Conservation (phyloP, 1,140 invertebrate genomes). For the Aradophagus sp. region DNA sequence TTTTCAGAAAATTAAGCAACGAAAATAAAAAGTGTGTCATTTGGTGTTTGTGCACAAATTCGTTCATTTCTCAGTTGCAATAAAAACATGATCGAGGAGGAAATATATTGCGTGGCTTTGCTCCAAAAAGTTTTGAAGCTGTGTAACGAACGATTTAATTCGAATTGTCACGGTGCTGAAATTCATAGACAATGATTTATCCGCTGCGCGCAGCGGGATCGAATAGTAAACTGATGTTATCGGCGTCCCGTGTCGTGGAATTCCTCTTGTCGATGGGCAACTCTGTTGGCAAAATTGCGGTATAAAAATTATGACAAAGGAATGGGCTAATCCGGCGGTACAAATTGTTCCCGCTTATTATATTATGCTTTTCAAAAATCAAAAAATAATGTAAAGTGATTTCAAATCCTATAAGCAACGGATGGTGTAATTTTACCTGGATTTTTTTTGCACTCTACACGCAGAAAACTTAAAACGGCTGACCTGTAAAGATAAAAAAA, state of each 20-base stretch:
- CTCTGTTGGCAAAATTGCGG: constrained; percentile 9
- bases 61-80: constrained; percentile 13
- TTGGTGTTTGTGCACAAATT: constrained; percentile 14
- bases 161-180: constrained; percentile 34
- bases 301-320: constrained; percentile 20
- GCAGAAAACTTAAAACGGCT: too few relatives aligned
- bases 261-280: constrained; percentile 18
- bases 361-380: not conserved
- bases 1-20: constrained; percentile 2
- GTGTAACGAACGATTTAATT: constrained; percentile 46
- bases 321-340: constrained; percentile 1
- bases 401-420: too few relatives aligned
- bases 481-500: too few relatives aligned
- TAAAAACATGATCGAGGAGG: constrained; percentile 14
- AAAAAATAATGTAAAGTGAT: too few relatives aligned
- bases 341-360: constrained; percentile 2
- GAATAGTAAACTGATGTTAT: constrained; percentile 43
- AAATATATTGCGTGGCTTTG: constrained; percentile 29
- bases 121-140: constrained; percentile 36
- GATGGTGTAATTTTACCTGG: too few relatives aligned
- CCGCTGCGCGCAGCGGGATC: constrained; percentile 22
- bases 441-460: too few relatives aligned
- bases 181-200: constrained; percentile 50
- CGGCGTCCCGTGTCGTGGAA: constrained; percentile 16
- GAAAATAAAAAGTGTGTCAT: constrained; percentile 14